Base-by-base conservation (phyloP, 2,797 vertebrate species). In the Rhadinocentrus ornatus region DNA sequence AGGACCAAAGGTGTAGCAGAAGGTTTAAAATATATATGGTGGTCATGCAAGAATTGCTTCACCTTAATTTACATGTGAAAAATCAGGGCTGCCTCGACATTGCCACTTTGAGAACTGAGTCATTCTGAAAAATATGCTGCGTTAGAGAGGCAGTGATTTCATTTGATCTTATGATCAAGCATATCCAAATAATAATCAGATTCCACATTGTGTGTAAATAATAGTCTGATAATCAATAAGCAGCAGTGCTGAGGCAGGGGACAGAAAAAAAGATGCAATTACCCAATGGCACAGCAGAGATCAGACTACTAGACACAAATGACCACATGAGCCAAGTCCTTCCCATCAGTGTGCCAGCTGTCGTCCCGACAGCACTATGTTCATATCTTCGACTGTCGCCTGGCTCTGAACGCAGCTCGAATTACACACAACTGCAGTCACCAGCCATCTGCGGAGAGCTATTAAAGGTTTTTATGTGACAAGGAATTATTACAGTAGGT, bases 321-420 rank as follows among this genome's bases (percentile, higher is more conserved):
- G 2, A 26, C 65, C 66, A 31, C 69, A 69, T 62, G 67, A 52
- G 71, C 63, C 71, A 31, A 54, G 66, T 73, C 64, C 77, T 88
- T 83, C 81, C 81, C 84, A 75, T 83, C 81, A 82, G 82, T 35
- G 62, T 2, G 62, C 77, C 87, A 83, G 82, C 82, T 87, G 83
- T 66, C 83, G 83, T 88, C 82, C 86, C 37, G 62, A 75, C 80
- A 80, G 78, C 58, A 2, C 58, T 27, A 6, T 46, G 61, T 46
- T 77, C 80, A 71, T 66, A 75, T 86, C 84, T 77, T 50, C 55
- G n/a, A n/a, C 46, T 48, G 75, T 75, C 57, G 58, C 73, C 72
- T 67, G 58, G 29, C 74, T 68, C 75, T 66, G 58, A 82, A 75
- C 55, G 12, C 78, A 16, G 80, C 78, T 92, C 86, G 50, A 13